These are phyloP conservation scores for Thereuonema tuberculata DNA, from an alignment of 1,140 invertebrate genomes.

Conservation along the genomic window DNA sequence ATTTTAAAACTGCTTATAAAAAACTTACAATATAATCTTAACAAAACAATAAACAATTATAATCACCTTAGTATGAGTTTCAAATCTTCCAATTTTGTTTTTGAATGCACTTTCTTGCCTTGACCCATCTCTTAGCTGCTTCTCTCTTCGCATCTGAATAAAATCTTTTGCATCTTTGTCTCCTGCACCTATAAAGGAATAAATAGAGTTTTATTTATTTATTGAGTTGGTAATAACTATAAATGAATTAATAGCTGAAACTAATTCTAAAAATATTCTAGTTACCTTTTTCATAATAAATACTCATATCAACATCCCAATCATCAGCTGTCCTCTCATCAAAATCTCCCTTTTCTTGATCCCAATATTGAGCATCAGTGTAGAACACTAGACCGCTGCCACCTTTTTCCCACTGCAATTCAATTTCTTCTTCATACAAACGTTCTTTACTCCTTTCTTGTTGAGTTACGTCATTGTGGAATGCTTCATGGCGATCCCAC, in stretches of 20 bases:
- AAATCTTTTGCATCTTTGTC: slow-evolving; percentile 37
- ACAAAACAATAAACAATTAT: too few relatives aligned
- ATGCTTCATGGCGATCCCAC: slow-evolving; percentile 41
- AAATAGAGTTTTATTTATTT: slow-evolving; percentile 6
- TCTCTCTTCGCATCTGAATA: slow-evolving; percentile 34
- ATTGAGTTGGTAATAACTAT: background rate
- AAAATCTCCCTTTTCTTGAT: slow-evolving; percentile 39
- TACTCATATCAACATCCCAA: slow-evolving; percentile 45
- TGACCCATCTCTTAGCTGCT: slow-evolving; percentile 25
- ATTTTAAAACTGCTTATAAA: too few relatives aligned
- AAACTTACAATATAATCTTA: too few relatives aligned
- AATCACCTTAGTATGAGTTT: too few relatives aligned
- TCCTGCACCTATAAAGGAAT: slow-evolving; percentile 22
- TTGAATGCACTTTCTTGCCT: too few relatives aligned
- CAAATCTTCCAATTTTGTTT: too few relatives aligned
- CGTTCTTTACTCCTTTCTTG: slow-evolving; percentile 34
- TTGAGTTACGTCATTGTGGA: slow-evolving; percentile 41
- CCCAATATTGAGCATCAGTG: slow-evolving; percentile 45
- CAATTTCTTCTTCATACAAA: slow-evolving; percentile 44
- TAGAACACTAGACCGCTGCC: slow-evolving; percentile 47
- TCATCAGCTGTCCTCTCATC: slow-evolving; percentile 46
- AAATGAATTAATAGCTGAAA: slow-evolving; percentile 6
- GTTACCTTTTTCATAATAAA: slow-evolving; percentile 37
- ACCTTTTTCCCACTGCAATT: slow-evolving; percentile 47
- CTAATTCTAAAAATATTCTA: background rate